Evolutionary conservation across 2,888 invertebrate species (phyloP), one percentile per base, ranked within the genome.

Genomic region (Drosophila kuntzei): DNA sequence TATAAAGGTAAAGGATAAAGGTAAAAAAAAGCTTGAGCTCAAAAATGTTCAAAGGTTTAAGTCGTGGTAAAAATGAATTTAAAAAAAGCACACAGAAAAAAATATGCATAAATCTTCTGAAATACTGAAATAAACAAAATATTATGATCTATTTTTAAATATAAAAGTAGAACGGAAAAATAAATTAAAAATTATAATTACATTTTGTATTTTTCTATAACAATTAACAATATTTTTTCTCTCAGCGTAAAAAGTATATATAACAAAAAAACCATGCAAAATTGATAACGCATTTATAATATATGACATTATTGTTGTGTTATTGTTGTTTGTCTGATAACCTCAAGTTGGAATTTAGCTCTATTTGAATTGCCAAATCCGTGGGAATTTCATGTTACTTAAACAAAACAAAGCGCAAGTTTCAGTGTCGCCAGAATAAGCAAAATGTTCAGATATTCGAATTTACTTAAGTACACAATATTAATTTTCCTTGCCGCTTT

Each of bases 361-460:
- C 36, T 39, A 18, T 39, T 1, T 18, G 11, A 18, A 9, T 18
- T 18, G 18, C 9, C 18, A 18, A 22, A 3, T 41, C 20, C 41
- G 20, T 41, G 41, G 41, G 22, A 41, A 22, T n/a, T 41, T 41
- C 12, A 18, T 5, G 5, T 18, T 11, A 39, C 11, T 20, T 6
- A 41, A 41, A 20, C 41, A 20, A 20, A n/a, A 12, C 9, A 20
- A 20, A n/a, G 7, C 9, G 12, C 20, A 12, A 20, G 3, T 7
- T 7, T 41, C 7, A 41, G 41, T 41, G 6, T 41, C 7, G 18
- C 1, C 7, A n/a, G 41, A 1, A 41, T n/a, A 7, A n/a, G 41
- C 41, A 41, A 41, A 41, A 41, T 41, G 41, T 22, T 12, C 41
- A 41, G 20, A 41, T 20, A 41, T 41, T 41, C 20, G 7, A 41